Base-by-base conservation (phyloP, 2,888 invertebrate genomes). In the Lithodes maja region DNA sequence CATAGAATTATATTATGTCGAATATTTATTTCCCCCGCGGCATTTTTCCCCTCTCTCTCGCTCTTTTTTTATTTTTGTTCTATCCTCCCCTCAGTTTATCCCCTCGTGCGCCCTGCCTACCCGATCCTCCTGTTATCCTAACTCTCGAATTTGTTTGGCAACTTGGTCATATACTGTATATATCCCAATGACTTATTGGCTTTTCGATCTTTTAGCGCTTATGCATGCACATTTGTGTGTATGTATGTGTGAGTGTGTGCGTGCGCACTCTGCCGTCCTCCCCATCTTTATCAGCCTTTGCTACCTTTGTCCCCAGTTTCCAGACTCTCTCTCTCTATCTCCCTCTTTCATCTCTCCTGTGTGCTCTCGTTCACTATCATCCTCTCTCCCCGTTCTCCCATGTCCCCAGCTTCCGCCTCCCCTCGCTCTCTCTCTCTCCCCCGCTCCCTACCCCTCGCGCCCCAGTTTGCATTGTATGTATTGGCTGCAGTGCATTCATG, bases 401-500 rank as follows among this genome's bases (percentile, higher is more conserved):
- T 75, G 71, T 75, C 75, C 69, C 52, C 74, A 33, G 82, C 81
- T 54, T 77, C 81, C 74, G n/a, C 52, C 82, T 61, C 75, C 78
- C 82, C 82, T 55, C 61, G 52, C 86, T 74, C 86, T 53, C 80
- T n/a, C 85, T 85, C 69, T 49, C 85, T 71, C 86, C 80, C 53
- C 33, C 33, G 33, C 33, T 33, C 33, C 33, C 33, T 0, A 33
- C 33, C 71, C 74, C 74, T 49, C 68, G 61, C 55, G 74, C 83
- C 87, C 87, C 87, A 83, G 87, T 87, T 87, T 87, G 87, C 87
- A 87, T 87, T 87, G 87, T 87, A 87, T 87, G 87, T 87, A 87
- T 87, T 87, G 87, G 87, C 87, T 87, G 87, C 87, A 87, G 83
- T 87, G 87, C 87, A 87, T 87, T 87, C 87, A 87, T 87, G 87